These are phyloP conservation scores for Trogon surrucura DNA, from an alignment of 2,113 vertebrate genomes.

Conservation along the genomic window DNA sequence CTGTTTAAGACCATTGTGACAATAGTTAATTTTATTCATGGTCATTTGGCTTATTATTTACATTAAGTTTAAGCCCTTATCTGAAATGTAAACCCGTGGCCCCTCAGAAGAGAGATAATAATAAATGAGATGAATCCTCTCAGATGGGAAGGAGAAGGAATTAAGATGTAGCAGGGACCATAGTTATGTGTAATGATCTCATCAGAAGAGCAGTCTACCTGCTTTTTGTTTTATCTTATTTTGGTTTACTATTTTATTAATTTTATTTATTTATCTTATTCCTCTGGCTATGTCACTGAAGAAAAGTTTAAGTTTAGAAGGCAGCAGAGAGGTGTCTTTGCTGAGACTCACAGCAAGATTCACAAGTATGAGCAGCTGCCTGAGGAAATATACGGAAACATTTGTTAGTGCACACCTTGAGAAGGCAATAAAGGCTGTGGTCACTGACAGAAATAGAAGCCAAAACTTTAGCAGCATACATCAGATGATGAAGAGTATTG, in stretches of 20 bases:
- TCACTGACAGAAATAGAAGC: not conserved
- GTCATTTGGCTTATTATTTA: not conserved
- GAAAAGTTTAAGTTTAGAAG: not conserved
- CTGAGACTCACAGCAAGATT: not conserved
- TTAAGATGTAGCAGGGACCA: not conserved
- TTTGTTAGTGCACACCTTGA: not conserved
- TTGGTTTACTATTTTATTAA: too few relatives aligned
- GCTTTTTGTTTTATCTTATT: not conserved
- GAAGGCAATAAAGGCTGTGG: not conserved
- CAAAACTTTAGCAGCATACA: not conserved
- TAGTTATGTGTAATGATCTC: not conserved
- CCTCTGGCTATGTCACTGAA: not conserved
- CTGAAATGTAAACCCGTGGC: not conserved
- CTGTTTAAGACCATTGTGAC: not conserved
- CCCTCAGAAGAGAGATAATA: not conserved
- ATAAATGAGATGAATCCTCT: not conserved
- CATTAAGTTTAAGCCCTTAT: not conserved
- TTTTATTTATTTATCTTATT: not conserved
- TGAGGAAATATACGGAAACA: not conserved
- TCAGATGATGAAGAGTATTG: not conserved
- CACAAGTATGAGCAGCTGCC: not conserved
- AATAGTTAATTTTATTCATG: not conserved
- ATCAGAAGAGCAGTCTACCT: not conserved
- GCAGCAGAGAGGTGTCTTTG: not conserved
- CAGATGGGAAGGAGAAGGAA: not conserved